Evolutionary conservation across 2,888 invertebrate species (phyloP).

Genomic region (Mycalesis mineus): DNA sequence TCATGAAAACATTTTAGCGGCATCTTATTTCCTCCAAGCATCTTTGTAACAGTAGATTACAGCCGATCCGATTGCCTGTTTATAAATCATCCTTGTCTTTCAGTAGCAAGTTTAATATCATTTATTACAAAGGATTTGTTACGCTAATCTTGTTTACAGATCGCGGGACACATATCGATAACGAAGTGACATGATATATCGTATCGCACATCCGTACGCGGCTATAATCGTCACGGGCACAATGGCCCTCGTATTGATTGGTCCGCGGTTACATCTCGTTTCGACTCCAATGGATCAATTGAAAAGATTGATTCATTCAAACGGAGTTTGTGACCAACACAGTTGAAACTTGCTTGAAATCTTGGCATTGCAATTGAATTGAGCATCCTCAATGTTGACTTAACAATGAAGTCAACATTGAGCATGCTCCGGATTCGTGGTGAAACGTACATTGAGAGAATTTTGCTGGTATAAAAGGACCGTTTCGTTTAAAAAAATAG

Average conservation of each 20-base stretch:
- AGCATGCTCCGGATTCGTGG: no score
- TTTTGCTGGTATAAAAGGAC: no score
- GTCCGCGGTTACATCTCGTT: slow-evolving; percentile 45
- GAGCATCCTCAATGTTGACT: no score
- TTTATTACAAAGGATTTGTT: background rate
- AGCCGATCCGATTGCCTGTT: no score
- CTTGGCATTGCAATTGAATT: background rate
- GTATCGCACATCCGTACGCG: background rate
- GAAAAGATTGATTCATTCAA: slow-evolving; percentile 39
- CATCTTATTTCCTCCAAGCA: no score
- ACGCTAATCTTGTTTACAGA: background rate
- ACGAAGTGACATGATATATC: background rate
- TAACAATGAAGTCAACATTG: no score
- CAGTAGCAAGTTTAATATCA: background rate
- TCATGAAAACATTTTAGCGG: no score
- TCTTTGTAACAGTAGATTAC: no score
- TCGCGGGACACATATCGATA: background rate
- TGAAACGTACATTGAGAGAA: no score
- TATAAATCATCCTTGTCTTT: no score
- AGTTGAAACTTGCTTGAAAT: no score
- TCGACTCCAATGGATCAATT: slow-evolving; percentile 53
- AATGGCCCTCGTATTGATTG: slow-evolving; percentile 36
- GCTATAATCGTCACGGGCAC: slow-evolving; percentile 20
- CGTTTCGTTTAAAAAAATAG: no score
- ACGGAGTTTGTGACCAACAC: background rate